Percentiles rank a stretch among this genome's conserved stretches.
phyloP scores from a whole-genome alignment of 2,888 invertebrate species.

The Drosophila monieri region DNA sequence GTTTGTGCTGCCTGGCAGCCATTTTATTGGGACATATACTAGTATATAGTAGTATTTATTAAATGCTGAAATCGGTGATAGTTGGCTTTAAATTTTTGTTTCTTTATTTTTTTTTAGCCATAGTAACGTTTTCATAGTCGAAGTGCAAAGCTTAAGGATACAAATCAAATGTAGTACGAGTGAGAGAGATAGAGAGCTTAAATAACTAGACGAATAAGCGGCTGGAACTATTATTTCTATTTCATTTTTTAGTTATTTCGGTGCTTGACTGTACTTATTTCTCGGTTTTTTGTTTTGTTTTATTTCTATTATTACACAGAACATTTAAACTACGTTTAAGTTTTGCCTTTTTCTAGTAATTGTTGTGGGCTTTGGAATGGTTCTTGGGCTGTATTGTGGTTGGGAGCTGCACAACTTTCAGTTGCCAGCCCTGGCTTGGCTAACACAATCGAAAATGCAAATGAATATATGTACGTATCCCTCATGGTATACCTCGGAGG shows the following conservation, averaged over 20 bases:
- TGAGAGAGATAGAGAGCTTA: conserved; percentile 36
- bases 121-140: conserved; percentile 30
- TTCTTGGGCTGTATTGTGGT: conserved; percentile 8
- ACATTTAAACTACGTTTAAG: conserved; percentile 34
- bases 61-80: conserved; percentile 22
- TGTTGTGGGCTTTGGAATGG: neutral
- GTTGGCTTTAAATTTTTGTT: conserved; percentile 13
- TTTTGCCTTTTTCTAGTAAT: conserved; percentile 19
- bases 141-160: conserved; percentile 28
- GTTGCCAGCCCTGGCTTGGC: conserved; percentile 32
- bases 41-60: conserved; percentile 18
- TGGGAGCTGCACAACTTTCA: conserved; percentile 29
- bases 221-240: conserved; percentile 40
- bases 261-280: conserved; percentile 17
- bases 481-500: conserved; percentile 9
- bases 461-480: conserved; percentile 14
- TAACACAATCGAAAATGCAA: conserved; percentile 33
- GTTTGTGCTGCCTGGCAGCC: conserved; percentile 27
- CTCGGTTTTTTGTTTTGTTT: conserved; percentile 2
- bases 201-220: conserved; percentile 62
- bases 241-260: conserved; percentile 25
- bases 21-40: neutral
- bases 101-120: conserved; percentile 18
- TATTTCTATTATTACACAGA: conserved; percentile 22
- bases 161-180: conserved; percentile 24